Conservation (phyloP, 2,113 vertebrate genomes). For the Pogona vitticeps region DNA sequence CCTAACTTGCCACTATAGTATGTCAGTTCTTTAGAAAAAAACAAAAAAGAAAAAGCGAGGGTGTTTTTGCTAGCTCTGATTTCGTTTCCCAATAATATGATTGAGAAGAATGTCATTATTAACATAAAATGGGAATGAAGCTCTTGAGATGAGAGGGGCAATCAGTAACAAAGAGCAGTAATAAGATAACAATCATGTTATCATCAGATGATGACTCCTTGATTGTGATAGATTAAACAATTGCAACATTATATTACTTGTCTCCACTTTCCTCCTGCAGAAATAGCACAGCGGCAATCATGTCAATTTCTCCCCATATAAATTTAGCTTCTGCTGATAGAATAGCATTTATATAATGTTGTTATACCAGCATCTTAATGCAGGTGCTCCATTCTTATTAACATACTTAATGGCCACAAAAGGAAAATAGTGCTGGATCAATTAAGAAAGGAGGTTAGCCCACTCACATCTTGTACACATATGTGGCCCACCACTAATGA, state of each 20-base stretch:
- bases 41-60: neutral
- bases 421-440: conserved; percentile 66
- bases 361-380: conserved; percentile 59
- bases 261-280: conserved; percentile 57
- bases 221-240: conserved; percentile 74
- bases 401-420: conserved; percentile 59
- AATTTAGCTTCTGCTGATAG: conserved; percentile 64
- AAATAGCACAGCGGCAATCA: conserved; percentile 52
- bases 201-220: conserved; percentile 61
- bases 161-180: conserved; percentile 63
- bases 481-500: conserved; percentile 67
- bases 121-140: conserved; percentile 52
- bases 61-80: neutral
- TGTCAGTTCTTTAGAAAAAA: conserved; percentile 13
- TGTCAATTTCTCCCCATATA: conserved; percentile 42
- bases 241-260: conserved; percentile 67
- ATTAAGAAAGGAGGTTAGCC: conserved; percentile 58
- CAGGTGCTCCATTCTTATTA: conserved; percentile 58
- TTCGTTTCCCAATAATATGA: conserved; percentile 42
- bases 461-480: conserved; percentile 61
- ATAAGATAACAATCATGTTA: conserved; percentile 69
- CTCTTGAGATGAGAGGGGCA: conserved; percentile 60
- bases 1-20: conserved; percentile 19
- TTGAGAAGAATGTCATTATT: conserved; percentile 46
- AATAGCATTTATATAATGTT: conserved; percentile 58